Base-by-base conservation (phyloP, 2,888 invertebrate species). In the Melitaea athalia region DNA sequence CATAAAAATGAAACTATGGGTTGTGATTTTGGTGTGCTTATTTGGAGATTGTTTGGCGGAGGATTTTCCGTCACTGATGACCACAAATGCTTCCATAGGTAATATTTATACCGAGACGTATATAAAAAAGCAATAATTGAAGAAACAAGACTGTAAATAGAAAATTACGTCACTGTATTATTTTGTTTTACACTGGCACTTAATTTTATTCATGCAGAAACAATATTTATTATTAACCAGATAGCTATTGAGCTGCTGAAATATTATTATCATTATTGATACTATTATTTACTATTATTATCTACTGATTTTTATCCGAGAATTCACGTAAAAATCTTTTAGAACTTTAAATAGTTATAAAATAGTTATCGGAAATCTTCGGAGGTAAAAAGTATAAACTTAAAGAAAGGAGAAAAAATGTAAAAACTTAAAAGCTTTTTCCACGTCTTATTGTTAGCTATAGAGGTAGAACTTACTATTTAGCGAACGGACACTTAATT, bases 71-170 rank as follows among this genome's bases (percentile, higher is more conserved):
- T 96, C 96, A 0, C 87, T 96, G 73, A 93, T 96, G 2, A 95
- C 95, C 11, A 94, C 95, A 14, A 97, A 97, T 84, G 96, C 95
- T 7, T 95, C 96, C 0, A 93, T 96, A 81, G 96, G 96, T 96
- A 88, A 88, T n/a, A 42, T 24, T 55, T 17, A n/a, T 17, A 24
- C 24, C 24, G 24, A 24, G 2, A 17, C 0, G n/a, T 3, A 49
- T 47, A 47, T 5, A 49, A 6, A n/a, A 14, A n/a, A 6, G 3
- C 5, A n/a, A n/a, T 47, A 49, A 49, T 49, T 49, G n/a, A 14
- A 49, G 1, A n/a, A 6, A n/a, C 5, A 38, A 38, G 38, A 38
- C 24, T 24, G 1, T 24, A 24, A 3, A 24, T 2, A 24, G 24
- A 24, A 24, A 24, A 2, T 2, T 24, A 24, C 1, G 24, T 24